Evolutionary conservation across 2,113 vertebrate genomes (phyloP).

Genomic region (Hypomesus transpacificus): DNA sequence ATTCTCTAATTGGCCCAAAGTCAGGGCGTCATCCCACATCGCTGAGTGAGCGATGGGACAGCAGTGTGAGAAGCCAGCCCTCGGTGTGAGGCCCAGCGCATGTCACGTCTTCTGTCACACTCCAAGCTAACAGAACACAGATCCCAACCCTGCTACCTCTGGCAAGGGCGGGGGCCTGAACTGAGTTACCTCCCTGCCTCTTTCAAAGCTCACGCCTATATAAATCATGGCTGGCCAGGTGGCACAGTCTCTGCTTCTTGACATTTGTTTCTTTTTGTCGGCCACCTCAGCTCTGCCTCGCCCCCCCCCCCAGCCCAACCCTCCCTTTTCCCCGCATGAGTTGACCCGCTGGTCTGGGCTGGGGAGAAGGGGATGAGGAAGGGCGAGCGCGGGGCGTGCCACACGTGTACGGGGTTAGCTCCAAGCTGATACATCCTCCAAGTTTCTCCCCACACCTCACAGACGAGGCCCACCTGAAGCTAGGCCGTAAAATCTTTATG

Average conservation of each 20-base stretch:
- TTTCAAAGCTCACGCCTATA: conserved; percentile 37
- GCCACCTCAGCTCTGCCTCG: conserved; percentile 33
- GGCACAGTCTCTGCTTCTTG: conserved; percentile 50
- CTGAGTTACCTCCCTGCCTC: conserved; percentile 41
- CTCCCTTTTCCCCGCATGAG: background rate
- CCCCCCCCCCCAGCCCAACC: conserved; percentile 20
- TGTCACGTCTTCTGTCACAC: conserved; percentile 12
- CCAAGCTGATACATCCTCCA: conserved; percentile 21
- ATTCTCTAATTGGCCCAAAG: no score
- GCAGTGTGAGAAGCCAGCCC: no score
- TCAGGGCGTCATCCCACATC: no score
- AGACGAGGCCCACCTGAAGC: conserved; percentile 36
- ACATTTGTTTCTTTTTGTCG: conserved; percentile 59
- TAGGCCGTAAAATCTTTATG: conserved; percentile 58
- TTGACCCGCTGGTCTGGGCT: conserved; percentile 5
- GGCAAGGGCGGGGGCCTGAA: conserved; percentile 40
- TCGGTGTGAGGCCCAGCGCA: no score
- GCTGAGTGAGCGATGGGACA: no score
- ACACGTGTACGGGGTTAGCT: conserved; percentile 41
- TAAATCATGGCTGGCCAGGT: conserved; percentile 47
- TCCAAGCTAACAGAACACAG: conserved; percentile 35
- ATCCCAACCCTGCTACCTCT: conserved; percentile 44
- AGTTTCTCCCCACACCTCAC: conserved; percentile 29
- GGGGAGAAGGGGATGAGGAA: conserved; percentile 3
- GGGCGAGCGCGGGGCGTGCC: conserved; percentile 2